Evolutionary conservation across 92 coral and sea anemone species (phyloP).

Genomic region (Bergia puertoricense): DNA sequence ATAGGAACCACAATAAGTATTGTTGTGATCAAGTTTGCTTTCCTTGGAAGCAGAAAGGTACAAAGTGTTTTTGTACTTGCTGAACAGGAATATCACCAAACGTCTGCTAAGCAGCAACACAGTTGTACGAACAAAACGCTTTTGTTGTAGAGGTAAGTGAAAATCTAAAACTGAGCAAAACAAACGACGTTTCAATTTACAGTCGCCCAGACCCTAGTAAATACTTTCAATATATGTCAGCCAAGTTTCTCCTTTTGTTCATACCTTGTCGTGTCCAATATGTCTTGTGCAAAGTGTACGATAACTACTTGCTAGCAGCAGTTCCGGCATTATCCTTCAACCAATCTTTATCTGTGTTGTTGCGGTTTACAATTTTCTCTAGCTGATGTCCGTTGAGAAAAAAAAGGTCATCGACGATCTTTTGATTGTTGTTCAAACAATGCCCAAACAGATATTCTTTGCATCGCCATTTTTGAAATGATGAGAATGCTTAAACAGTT

Average conservation of each 20-base stretch:
- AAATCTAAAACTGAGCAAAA: neutral
- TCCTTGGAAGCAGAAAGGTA: neutral
- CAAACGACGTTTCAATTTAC: neutral
- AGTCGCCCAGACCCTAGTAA: neutral
- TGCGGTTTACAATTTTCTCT: too few relatives aligned
- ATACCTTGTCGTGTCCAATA: neutral
- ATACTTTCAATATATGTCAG: neutral
- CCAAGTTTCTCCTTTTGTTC: neutral
- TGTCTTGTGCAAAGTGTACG: neutral
- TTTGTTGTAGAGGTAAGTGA: neutral
- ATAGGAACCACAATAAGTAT: neutral
- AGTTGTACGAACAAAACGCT: neutral
- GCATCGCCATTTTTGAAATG: too few relatives aligned
- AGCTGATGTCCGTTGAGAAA: too few relatives aligned
- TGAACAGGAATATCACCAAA: neutral
- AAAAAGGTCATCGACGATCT: too few relatives aligned
- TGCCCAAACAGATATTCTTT: too few relatives aligned
- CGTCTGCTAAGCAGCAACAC: neutral
- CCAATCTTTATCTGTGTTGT: too few relatives aligned
- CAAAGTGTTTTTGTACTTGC: neutral
- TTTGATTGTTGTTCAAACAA: too few relatives aligned
- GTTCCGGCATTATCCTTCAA: too few relatives aligned
- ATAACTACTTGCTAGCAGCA: too few relatives aligned
- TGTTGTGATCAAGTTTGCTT: neutral
- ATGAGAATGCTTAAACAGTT: too few relatives aligned